Base-by-base conservation (phyloP, 2,113 vertebrate species). In the Tragelaphus imberbis region DNA sequence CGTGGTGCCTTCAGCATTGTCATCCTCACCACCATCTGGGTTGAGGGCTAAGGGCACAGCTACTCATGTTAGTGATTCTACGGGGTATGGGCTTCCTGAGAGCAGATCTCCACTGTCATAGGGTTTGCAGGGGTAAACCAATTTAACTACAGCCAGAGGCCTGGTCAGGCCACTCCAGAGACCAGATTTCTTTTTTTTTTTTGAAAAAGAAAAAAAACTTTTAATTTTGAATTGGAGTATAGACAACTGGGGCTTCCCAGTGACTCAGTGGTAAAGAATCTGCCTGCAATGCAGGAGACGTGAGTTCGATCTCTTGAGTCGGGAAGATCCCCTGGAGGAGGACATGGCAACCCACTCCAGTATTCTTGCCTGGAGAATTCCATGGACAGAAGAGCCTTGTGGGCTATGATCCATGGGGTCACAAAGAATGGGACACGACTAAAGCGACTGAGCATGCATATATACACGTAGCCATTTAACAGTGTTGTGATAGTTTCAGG, bases 1-100 rank as follows among this genome's bases (percentile, higher is more conserved):
- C 1, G 0, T 12, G n/a, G 14, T 0, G 7, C 84, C 61, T 19
- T 75, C 33, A 2, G 7, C 13, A 1, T 30, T 6, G 0, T 27
- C 56, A n/a, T 27, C 49, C 7, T 30, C 9, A 3, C 27, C 33
- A 10, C 47, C 3, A 1, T 58, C 59, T 51, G 49, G 21, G 12
- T 3, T n/a, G 58, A 71, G 68, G 16, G 19, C 25, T 36, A 51
- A 88, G 47, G 40, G 7, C n/a, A 80, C 33, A 30, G 13, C 23
- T 51, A 15, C 61, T 51, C 2, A 4, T 9, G 4, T 47, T 44
- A 49, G 63, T 1, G 7, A 21, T 25, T 63, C 53, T 27, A 0
- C 6, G 12, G 53, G 15, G 4, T 2, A 7, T 11, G 13, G 17
- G 6, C 23, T 61, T 84, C 13, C 44, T 87, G 49, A 9, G 28